Evolutionary conservation across 2,888 invertebrate species (phyloP).

Genomic region (Tanaodytes sp.): DNA sequence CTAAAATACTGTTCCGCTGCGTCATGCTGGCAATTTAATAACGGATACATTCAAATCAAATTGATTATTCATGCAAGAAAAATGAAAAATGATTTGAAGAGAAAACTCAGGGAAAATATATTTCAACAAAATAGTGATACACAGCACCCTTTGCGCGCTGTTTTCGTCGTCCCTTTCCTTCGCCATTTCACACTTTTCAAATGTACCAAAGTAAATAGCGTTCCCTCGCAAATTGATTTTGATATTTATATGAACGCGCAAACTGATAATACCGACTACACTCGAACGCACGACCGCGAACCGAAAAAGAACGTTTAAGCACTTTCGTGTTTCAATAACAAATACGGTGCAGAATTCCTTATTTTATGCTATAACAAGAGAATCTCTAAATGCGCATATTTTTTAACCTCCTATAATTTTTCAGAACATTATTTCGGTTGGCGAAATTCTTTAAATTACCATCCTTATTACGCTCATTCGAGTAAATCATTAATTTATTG

Average conservation of each 20-base stretch:
- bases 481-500: no score
- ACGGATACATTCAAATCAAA: constrained; percentile 44
- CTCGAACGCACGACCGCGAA: no score
- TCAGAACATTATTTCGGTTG: no score
- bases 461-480: no score
- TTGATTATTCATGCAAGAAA: constrained; percentile 48
- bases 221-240: not conserved
- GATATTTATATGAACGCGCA: not conserved
- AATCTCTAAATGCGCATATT: no score
- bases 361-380: no score
- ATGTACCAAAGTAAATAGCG: constrained; percentile 12
- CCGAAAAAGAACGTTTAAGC: no score
- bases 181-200: constrained; percentile 14
- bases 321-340: no score
- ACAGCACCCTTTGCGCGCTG: constrained; percentile 14
- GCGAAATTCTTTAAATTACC: no score
- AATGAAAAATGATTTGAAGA: constrained; percentile 39
- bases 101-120: constrained; percentile 37
- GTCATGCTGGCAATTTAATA: constrained; percentile 44
- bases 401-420: no score
- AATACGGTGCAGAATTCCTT: no score
- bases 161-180: constrained; percentile 2
- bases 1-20: constrained; percentile 26
- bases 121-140: constrained; percentile 40
- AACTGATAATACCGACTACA: not conserved